Evolutionary conservation across 2,888 invertebrate species (phyloP), one percentile per base, ranked within the genome.

Genomic region (Cerceris ruficornis): DNA sequence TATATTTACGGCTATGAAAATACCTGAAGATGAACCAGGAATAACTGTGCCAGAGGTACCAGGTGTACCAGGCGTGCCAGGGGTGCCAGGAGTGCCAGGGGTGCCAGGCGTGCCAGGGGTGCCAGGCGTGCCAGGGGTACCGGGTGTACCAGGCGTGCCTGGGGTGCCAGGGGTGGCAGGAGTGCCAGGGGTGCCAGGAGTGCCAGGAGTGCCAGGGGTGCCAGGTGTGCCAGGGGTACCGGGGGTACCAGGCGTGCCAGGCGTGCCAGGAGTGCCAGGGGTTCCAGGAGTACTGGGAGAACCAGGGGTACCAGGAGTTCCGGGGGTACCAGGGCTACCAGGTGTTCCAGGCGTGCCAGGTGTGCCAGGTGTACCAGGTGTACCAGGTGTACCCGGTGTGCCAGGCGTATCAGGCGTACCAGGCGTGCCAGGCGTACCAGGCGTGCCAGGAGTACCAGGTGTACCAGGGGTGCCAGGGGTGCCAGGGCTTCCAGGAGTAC

Each of bases 1-100:
- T 4, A 28, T 28, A 28, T 28, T 28, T 4, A 28, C 1, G 28
- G 28, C 28, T 28, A 28, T 28, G 28, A 28, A 28, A 2, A 6
- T 8, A 46, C 46, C 46, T 46, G 46, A 46, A 11, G 46, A 11
- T 46, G 2, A 95, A 85, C 85, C 87, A 7, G 87, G 86, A 6
- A 52, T 72, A 1, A 41, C 83, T 42, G n/a, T 72, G 9, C 85
- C 87, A 13, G 80, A 69, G 93, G 8, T 15, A 39, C 74, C 83
- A 41, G 79, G 65, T 0, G 58, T 61, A n/a, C 76, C 82, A 11
- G 82, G 66, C 7, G 76, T 71, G 7, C 76, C 81, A 2, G 75
- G 49, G 57, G 81, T 66, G 64, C 71, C 82, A 7, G 80, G 72
- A 0, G 67, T 46, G 0, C 71, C 59, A 0, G 73, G 50, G 0